These are phyloP conservation scores for Radopholus similis DNA, from an alignment of 1,140 invertebrate species.

Conservation along the genomic window DNA sequence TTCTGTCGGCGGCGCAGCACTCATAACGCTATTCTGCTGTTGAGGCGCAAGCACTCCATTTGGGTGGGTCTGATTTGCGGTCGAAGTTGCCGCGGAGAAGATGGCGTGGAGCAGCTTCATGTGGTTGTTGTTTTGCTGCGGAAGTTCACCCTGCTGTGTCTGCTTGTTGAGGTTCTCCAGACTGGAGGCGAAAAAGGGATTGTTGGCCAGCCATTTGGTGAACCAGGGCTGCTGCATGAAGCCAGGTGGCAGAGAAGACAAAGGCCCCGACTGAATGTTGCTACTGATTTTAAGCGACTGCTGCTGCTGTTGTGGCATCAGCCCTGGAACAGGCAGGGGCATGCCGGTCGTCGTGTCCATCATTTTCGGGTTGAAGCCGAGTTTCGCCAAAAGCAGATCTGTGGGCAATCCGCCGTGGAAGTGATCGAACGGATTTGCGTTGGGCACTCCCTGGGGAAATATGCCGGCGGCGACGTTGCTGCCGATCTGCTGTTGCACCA, in stretches of 20 bases:
- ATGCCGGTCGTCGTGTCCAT: background rate
- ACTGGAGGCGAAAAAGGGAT: background rate
- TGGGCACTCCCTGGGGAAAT: background rate
- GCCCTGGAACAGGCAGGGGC: background rate
- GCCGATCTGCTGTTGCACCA: background rate
- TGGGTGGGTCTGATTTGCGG: background rate
- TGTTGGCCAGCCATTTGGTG: conserved; percentile 3
- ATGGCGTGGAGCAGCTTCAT: background rate
- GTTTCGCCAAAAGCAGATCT: background rate
- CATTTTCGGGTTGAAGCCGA: background rate
- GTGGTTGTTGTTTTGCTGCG: background rate
- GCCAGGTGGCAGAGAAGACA: background rate
- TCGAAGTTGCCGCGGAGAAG: background rate
- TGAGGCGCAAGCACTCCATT: background rate
- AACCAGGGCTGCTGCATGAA: background rate
- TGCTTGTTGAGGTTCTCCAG: background rate
- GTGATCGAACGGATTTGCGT: background rate
- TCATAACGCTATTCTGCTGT: no score
- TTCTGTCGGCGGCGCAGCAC: no score
- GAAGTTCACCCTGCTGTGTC: background rate
- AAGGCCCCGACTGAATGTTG: background rate
- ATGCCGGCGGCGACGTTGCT: background rate
- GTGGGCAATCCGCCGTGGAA: no score
- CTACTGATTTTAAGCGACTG: no score
- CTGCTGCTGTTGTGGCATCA: background rate